These are phyloP conservation scores for Caenorhabditis macrosperma DNA, from an alignment of 2,888 invertebrate species.

Conservation along the genomic window DNA sequence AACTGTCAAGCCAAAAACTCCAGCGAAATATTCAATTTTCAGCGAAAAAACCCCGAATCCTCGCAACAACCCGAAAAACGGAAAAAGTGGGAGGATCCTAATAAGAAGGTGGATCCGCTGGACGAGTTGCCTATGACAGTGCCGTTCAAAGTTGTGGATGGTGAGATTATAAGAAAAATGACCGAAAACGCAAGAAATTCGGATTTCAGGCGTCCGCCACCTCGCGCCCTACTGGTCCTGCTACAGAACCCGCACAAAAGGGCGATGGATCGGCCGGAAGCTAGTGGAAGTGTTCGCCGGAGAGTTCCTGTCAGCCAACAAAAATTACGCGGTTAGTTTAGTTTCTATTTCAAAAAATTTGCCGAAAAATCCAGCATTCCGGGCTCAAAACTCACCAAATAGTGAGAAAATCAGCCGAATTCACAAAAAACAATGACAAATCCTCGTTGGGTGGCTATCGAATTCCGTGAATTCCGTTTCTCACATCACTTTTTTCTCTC, in stretches of 20 bases:
- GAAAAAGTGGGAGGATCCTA: conserved; percentile 40
- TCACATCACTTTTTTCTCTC: too few species aligned
- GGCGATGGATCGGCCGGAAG: conserved; percentile 75
- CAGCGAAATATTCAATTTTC: conserved; percentile 3
- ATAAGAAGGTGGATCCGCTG: conserved; percentile 55
- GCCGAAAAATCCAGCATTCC: too few species aligned
- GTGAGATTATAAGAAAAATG: conserved; percentile 44
- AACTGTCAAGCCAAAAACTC: not conserved
- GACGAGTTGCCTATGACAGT: conserved; percentile 72
- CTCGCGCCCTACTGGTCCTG: conserved; percentile 77
- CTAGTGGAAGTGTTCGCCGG: conserved; percentile 75
- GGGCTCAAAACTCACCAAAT: too few species aligned
- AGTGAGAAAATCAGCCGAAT: too few species aligned
- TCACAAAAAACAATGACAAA: too few species aligned
- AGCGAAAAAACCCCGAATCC: conserved; percentile 21
- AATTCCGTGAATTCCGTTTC: too few species aligned
- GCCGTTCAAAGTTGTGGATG: conserved; percentile 69
- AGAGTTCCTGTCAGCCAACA: conserved; percentile 75
- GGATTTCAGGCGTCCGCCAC: conserved; percentile 74
- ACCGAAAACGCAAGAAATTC: not conserved
- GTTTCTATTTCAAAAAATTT: too few species aligned
- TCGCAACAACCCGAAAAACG: not conserved
- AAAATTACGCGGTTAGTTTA: conserved; percentile 73
- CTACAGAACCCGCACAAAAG: conserved; percentile 71
- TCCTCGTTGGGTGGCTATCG: too few species aligned